These are phyloP conservation scores for Ailuropoda melanoleuca DNA, from an alignment of 2,113 vertebrate genomes.

Conservation along the genomic window DNA sequence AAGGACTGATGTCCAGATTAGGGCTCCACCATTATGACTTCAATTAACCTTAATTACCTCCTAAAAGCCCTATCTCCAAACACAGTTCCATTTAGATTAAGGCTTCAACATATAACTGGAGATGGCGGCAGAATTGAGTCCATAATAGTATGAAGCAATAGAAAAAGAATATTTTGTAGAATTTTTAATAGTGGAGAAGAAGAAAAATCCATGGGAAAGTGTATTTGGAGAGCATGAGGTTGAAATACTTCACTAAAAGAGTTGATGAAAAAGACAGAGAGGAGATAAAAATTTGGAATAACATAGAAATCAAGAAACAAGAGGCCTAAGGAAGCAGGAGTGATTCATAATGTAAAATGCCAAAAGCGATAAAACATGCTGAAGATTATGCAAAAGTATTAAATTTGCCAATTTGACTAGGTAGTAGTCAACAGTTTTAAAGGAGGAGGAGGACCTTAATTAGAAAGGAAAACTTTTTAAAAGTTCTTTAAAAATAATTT, in stretches of 20 bases:
- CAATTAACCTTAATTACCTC: background rate
- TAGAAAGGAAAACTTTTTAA: background rate
- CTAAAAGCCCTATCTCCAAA: background rate
- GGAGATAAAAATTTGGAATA: background rate
- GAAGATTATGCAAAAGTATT: background rate
- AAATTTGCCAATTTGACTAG: background rate
- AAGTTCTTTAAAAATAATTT: background rate
- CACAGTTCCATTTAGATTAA: background rate
- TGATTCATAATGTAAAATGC: background rate
- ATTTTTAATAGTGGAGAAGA: background rate
- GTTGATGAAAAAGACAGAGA: background rate
- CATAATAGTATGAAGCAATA: background rate
- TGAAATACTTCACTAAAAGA: background rate
- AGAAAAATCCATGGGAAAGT: background rate
- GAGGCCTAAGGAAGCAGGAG: background rate
- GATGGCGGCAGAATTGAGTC: background rate
- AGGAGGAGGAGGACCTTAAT: background rate
- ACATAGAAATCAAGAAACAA: background rate
- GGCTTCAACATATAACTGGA: background rate
- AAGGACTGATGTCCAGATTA: background rate
- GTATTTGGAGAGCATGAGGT: background rate
- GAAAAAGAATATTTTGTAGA: background rate
- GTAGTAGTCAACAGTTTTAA: background rate
- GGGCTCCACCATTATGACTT: background rate
- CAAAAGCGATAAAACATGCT: background rate